Evolutionary conservation across 2,888 invertebrate species (phyloP), one percentile per base, ranked within the genome.

Genomic region (Orthonevra nobilis): DNA sequence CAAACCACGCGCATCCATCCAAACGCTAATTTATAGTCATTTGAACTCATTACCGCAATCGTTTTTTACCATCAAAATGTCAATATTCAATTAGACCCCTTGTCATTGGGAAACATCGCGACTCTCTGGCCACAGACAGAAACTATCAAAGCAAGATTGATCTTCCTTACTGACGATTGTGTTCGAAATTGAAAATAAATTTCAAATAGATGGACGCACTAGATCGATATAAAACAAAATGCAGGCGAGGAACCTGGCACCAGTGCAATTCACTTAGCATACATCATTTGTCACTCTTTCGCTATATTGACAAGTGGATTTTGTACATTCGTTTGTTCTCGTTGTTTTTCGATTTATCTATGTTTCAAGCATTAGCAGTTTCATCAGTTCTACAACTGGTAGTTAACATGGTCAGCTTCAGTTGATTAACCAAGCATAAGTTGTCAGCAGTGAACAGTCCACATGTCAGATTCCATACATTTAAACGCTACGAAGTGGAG

Each of bases 51-150:
- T 79, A 72, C 66, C 46, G 36, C 77, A 72, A 79, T 72, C 77
- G 77, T 79, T 79, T 79, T 72, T 72, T 79, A 79, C 77, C 72
- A 79, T 79, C 77, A 79, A 72, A 79, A 79, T 79, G 77, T 79
- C 77, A 79, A 79, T 79, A 79, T 60, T 70, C 77, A 79, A 79
- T 79, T 79, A 64, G 77, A 58, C 52, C 72, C 72, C 77, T 72
- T 79, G 77, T 72, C 77, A 64, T 58, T 79, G 60, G 58, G 34
- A 36, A 60, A 38, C 46, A 56, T 50, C 19, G 46, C 54, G 36
- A 30, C 61, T 48, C 26, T 50, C 60, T 10, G 56, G 48, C 34
- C 61, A 17, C 19, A 34, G 28, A 34, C 48, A 28, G 17, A 6
- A 14, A 17, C 58, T 12, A 66, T 50, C 56, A 63, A 42, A 36